Base-by-base conservation (phyloP, 2,888 invertebrate species). In the Mesoligia furuncula region DNA sequence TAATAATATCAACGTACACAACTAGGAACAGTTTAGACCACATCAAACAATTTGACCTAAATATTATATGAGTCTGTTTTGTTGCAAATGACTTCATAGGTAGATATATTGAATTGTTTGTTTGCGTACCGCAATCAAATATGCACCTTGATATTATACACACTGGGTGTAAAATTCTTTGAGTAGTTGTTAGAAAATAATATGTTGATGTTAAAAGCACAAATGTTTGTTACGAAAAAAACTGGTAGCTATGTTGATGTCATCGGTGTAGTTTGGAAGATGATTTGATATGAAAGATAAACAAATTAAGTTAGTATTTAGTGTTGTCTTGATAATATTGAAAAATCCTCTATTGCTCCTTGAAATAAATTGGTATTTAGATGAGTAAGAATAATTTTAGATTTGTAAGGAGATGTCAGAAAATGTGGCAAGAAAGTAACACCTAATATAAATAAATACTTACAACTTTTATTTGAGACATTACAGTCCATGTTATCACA, bases 21-120 rank as follows among this genome's bases (percentile, higher is more conserved):
- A 83, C 59, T 87, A 89, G 90, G 89, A 91, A 91, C 90, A 90
- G 86, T 89, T 88, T 83, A 87, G 20, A 79, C 71, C 84, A 87
- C 75, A 85, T 84, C 79, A 86, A 88, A 87, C 76, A 86, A 88
- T 92, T 91, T 93, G 93, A 93, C 94, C 94, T 90, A 92, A 90
- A 92, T 93, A 92, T 93, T 88, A 3, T 68, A 39, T 73, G 73
- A 24, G 42, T 62, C 51, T 77, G 42, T 77, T 74, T 68, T 66
- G 76, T 80, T 66, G 73, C 82, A 71, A 82, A 85, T 74, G 71
- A 83, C 75, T 85, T 59, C 80, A 79, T 42, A 42, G 36, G 36
- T 36, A 42, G 36, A 6, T 36, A 75, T 74, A 86, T 84, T 75
- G 31, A 79, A 84, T 84, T 83, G 87, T 85, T 85, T 87, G 79